These are phyloP conservation scores for Lepus oiostolus DNA, from an alignment of 2,797 vertebrate genomes.

Conservation along the genomic window DNA sequence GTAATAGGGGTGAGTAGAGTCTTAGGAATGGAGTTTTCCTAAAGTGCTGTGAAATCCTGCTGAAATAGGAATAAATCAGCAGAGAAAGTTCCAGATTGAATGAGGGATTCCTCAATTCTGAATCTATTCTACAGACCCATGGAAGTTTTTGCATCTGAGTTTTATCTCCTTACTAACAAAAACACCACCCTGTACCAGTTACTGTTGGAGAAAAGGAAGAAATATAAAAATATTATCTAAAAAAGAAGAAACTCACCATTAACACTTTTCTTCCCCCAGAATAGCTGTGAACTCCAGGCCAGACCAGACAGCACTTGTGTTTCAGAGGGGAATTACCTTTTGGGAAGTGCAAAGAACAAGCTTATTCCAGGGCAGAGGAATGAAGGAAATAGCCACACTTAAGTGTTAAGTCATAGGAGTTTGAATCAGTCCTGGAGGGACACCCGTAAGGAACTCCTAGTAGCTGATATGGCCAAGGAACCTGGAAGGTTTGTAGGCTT, in stretches of 20 bases:
- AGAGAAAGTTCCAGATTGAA: background rate
- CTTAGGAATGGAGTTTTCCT: background rate
- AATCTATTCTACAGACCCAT: background rate
- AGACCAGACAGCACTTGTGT: background rate
- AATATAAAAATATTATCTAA: background rate
- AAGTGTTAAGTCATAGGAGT: background rate
- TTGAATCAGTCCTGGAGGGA: background rate
- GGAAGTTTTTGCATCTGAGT: background rate
- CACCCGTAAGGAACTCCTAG: background rate
- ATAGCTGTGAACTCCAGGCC: background rate
- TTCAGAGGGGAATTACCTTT: background rate
- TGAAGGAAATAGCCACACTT: background rate
- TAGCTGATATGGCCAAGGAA: background rate
- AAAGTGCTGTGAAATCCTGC: background rate
- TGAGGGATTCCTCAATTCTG: background rate
- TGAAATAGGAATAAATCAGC: background rate
- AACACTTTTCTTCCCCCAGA: background rate
- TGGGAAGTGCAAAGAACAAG: background rate
- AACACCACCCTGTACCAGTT: background rate
- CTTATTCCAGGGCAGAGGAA: background rate
- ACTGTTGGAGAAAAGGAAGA: background rate
- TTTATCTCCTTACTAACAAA: slow-evolving; percentile 26
- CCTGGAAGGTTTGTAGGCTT: background rate
- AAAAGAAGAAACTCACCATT: background rate
- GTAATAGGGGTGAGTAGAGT: background rate